These are phyloP conservation scores for Peucedramus taeniatus DNA, from an alignment of 2,113 vertebrate genomes.

Conservation along the genomic window DNA sequence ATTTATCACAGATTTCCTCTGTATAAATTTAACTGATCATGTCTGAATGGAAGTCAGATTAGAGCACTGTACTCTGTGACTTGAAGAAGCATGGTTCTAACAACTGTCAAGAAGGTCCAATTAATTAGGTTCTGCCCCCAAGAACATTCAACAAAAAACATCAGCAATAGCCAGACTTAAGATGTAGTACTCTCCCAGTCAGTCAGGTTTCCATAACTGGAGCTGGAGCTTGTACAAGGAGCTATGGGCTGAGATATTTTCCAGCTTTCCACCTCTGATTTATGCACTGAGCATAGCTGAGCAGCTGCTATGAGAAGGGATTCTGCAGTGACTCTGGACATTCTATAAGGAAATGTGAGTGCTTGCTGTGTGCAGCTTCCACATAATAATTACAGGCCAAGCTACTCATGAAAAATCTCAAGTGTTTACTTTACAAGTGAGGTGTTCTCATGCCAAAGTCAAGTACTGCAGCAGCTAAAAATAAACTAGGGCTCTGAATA, in stretches of 20 bases:
- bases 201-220: not conserved
- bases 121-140: not conserved
- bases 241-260: not conserved
- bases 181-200: not conserved
- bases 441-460: not conserved
- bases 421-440: not conserved
- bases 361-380: not conserved
- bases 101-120: not conserved
- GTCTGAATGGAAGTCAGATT: not conserved
- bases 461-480: not conserved
- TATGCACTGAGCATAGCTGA: not conserved
- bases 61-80: not conserved
- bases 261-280: not conserved
- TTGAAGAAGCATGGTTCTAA: not conserved
- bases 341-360: not conserved
- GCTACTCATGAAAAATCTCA: not conserved
- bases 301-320: not conserved
- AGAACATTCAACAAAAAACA: not conserved
- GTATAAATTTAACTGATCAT: not conserved
- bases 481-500: not conserved
- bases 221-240: not conserved
- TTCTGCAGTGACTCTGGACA: not conserved
- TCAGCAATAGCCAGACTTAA: not conserved
- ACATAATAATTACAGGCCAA: not conserved
- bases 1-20: not conserved